These are phyloP conservation scores for Heliconius charithonia DNA, from an alignment of 2,888 invertebrate species.

Conservation along the genomic window DNA sequence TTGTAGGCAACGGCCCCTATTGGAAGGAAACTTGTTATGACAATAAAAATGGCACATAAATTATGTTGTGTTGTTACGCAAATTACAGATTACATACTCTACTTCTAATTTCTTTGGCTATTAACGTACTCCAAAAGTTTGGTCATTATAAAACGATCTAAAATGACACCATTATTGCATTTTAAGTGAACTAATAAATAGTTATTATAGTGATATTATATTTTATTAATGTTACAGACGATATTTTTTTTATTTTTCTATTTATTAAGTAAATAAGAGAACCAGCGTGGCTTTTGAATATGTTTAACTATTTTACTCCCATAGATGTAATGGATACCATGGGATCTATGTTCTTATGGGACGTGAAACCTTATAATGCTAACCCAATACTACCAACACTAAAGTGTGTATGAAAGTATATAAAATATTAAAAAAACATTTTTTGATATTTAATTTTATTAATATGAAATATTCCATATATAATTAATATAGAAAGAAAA, in stretches of 20 bases:
- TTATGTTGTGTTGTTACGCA: not conserved
- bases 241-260: not conserved
- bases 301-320: not conserved
- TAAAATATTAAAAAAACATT: no score
- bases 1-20: no score
- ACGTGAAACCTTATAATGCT: not conserved
- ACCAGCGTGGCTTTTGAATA: not conserved
- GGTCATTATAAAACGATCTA: constrained; percentile 21
- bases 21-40: no score
- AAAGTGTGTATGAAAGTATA: no score
- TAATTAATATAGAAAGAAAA: no score
- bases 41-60: not conserved
- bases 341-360: not conserved
- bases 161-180: constrained; percentile 7
- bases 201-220: not conserved
- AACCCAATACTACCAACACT: not conserved
- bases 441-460: no score
- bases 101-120: constrained; percentile 8
- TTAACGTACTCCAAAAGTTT: constrained; percentile 17
- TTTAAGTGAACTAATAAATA: constrained; percentile 18
- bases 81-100: constrained; percentile 12
- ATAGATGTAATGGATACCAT: constrained; percentile 48
- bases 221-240: not conserved
- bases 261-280: not conserved
- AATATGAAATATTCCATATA: no score